These are phyloP conservation scores for Oncopeltus fasciatus DNA, from an alignment of 1,140 invertebrate genomes.

Conservation along the genomic window DNA sequence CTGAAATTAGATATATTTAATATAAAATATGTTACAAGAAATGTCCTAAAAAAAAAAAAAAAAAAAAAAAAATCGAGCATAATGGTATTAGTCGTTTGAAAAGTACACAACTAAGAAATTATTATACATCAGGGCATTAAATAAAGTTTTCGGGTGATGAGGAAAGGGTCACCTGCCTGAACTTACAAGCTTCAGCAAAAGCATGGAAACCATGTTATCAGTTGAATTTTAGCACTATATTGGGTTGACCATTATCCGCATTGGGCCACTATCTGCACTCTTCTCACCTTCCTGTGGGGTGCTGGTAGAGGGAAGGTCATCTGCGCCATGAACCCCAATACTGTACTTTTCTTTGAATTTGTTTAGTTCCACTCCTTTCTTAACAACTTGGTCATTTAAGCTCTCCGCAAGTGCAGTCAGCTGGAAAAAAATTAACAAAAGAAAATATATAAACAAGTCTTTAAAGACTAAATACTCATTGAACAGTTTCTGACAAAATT, in stretches of 20 bases:
- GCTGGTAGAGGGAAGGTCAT: slow-evolving; percentile 29
- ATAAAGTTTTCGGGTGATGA: too few relatives aligned
- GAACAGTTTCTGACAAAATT: too few relatives aligned
- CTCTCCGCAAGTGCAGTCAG: slow-evolving; percentile 60
- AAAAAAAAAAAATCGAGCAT: too few relatives aligned
- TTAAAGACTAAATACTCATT: too few relatives aligned
- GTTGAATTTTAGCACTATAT: slow-evolving; percentile 7
- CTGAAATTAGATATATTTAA: slow-evolving; percentile 7
- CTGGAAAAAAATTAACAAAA: slow-evolving; percentile 32
- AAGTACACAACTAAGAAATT: too few relatives aligned
- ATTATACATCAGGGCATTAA: too few relatives aligned
- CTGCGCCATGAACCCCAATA: slow-evolving; percentile 57
- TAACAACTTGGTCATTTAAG: slow-evolving; percentile 63
- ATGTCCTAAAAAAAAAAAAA: not conserved
- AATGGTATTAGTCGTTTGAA: too few relatives aligned
- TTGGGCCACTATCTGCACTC: not conserved
- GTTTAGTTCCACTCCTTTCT: slow-evolving; percentile 83
- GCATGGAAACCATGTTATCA: not conserved
- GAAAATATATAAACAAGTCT: too few relatives aligned
- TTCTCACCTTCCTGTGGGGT: slow-evolving; percentile 3
- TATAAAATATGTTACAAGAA: slow-evolving; percentile 6
- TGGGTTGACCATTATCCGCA: slow-evolving; percentile 15
- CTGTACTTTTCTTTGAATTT: slow-evolving; percentile 85
- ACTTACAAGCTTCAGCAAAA: too few relatives aligned
- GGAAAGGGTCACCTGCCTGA: too few relatives aligned